Evolutionary conservation across 2,113 vertebrate species (phyloP).

Genomic region (Nanorana parkeri): DNA sequence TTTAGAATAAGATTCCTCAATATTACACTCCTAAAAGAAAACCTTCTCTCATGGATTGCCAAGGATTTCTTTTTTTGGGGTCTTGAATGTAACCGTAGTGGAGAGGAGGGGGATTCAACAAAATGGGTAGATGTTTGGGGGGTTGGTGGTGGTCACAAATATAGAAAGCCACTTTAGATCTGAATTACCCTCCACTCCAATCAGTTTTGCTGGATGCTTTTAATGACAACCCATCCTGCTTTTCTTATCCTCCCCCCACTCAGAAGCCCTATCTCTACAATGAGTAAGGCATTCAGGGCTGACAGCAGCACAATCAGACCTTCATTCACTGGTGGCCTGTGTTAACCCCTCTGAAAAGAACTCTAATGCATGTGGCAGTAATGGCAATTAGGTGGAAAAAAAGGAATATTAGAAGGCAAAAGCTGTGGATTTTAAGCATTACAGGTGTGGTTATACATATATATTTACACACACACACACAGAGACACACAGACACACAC

Average conservation of each 20-base stretch:
- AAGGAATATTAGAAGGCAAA: constrained; percentile 98
- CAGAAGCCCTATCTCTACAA: constrained; percentile 86
- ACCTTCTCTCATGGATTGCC: constrained; percentile 84
- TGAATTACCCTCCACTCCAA: constrained; percentile 99
- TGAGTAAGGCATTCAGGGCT: constrained; percentile 98
- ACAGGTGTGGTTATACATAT: constrained; percentile 82
- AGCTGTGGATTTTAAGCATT: constrained; percentile 87
- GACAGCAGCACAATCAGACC: constrained; percentile 99
- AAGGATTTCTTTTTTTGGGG: constrained; percentile 77
- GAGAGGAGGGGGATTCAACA: background rate
- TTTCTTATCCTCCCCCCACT: constrained; percentile 75
- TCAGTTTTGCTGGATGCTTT: constrained; percentile 98
- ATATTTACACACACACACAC: background rate
- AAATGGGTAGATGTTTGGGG: constrained; percentile 81
- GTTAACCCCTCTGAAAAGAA: constrained; percentile 96
- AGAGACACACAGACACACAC: background rate
- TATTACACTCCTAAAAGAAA: constrained; percentile 86
- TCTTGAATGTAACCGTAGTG: background rate
- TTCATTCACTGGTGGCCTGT: constrained; percentile 98
- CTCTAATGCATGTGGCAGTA: constrained; percentile 91
- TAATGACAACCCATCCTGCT: constrained; percentile 99
- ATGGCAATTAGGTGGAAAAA: constrained; percentile 96
- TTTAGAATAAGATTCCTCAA: constrained; percentile 86
- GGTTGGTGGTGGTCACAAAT: constrained; percentile 92
- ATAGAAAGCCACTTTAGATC: constrained; percentile 98